Evolutionary conservation across 1,140 invertebrate species (phyloP).

Genomic region (Zaprionus ornatus): DNA sequence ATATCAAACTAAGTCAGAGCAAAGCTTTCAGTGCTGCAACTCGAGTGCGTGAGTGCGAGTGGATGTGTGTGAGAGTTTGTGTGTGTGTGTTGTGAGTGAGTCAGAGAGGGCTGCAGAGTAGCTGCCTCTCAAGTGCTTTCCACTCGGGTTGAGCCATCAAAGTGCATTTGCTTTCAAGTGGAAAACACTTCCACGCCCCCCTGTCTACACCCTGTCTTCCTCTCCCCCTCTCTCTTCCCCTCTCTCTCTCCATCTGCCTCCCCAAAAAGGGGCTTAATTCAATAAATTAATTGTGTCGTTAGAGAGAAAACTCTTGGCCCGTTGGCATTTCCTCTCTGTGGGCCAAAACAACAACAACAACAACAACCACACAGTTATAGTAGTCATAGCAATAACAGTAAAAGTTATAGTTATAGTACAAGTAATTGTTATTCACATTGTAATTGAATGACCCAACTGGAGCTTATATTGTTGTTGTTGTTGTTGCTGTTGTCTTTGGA

Average conservation of each 20-base stretch:
- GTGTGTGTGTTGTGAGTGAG: slow-evolving; percentile 4
- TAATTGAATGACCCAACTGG: slow-evolving; percentile 62
- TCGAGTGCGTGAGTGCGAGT: slow-evolving; percentile 24
- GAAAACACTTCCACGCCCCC: neutral
- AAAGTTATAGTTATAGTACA: slow-evolving; percentile 11
- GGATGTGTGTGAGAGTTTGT: neutral
- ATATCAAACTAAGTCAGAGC: slow-evolving; percentile 66
- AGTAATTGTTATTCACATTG: slow-evolving; percentile 65
- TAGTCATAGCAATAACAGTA: slow-evolving; percentile 17
- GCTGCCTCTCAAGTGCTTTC: slow-evolving; percentile 46
- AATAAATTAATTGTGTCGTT: slow-evolving; percentile 76
- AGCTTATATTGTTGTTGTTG: slow-evolving; percentile 8
- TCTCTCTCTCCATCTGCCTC: neutral
- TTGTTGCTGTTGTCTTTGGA: slow-evolving; percentile 22
- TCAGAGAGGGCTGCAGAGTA: slow-evolving; percentile 4
- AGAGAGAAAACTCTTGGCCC: slow-evolving; percentile 57
- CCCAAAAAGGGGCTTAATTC: slow-evolving; percentile 52
- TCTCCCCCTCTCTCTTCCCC: neutral
- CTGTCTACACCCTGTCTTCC: neutral
- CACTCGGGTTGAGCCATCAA: slow-evolving; percentile 47
- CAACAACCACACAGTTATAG: neutral
- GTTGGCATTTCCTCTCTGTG: slow-evolving; percentile 53
- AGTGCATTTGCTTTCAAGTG: slow-evolving; percentile 57
- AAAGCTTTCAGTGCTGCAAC: slow-evolving; percentile 32
- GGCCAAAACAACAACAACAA: slow-evolving; percentile 4